Conservation (phyloP, 2,113 vertebrate genomes). For the Prunella fulvescens region DNA sequence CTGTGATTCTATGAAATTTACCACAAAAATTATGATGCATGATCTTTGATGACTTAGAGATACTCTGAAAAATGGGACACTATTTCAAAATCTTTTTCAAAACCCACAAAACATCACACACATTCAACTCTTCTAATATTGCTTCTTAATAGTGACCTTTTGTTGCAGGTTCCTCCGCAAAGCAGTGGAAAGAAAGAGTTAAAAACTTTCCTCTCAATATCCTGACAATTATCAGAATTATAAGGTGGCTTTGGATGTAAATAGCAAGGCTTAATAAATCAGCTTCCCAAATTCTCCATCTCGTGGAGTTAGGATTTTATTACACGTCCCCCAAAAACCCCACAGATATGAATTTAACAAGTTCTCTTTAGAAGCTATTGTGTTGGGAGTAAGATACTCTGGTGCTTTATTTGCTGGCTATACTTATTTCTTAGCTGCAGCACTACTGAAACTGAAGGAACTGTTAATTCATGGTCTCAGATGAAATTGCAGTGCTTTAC, state of each 20-base stretch:
- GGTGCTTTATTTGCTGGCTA: background rate
- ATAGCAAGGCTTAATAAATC: background rate
- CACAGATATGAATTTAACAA: background rate
- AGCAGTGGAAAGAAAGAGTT: background rate
- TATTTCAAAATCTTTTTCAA: background rate
- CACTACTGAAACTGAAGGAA: background rate
- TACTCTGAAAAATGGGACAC: background rate
- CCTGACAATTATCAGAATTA: background rate
- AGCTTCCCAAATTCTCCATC: background rate
- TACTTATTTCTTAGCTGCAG: background rate
- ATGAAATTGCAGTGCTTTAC: background rate
- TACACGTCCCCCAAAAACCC: fast-evolving
- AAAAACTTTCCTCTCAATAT: background rate
- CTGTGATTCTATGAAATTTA: background rate
- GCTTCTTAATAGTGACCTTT: background rate
- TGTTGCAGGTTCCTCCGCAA: background rate
- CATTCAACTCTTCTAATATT: background rate
- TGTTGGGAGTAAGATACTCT: background rate
- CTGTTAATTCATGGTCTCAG: background rate
- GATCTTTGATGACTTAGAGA: background rate
- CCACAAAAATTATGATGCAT: background rate
- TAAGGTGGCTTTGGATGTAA: background rate
- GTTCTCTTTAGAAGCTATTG: background rate
- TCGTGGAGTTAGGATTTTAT: background rate
- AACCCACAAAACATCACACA: background rate